Base-by-base conservation (phyloP, 1,140 invertebrate genomes). In the Rhyacophila brunnea region DNA sequence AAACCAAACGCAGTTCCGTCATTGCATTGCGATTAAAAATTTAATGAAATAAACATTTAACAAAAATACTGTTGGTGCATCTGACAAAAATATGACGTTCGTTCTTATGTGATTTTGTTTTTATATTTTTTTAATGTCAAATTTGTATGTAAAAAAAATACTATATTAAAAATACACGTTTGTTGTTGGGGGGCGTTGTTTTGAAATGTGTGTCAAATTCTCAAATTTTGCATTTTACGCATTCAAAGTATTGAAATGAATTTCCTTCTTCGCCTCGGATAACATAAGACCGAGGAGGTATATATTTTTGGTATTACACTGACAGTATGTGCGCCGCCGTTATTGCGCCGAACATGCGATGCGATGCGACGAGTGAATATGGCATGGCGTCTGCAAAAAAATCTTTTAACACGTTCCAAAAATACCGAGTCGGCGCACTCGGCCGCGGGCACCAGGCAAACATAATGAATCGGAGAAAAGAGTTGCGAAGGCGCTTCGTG, bases 231-330 rank as follows among this genome's bases (percentile, higher is more conserved):
- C 23, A 28, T 28, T 28, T 28, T 28, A 46, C 52, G 62, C 62
- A 64, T 59, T 59, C 57, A 51, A 48, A 64, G 57, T 64, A 60
- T 64, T 58, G 57, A 64, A 64, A 64, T 64, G 52, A 64, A 64
- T 64, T 64, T 64, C 62, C 62, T 64, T 58, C 45, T 63, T 55
- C 44, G 28, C 46, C 56, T 3, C 49, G 61, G 54, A 40, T n/a
- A 10, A 51, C 61, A 63, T 40, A 38, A 58, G 18, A 4, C 20
- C 13, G 32, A 38, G 42, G 46, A 7, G 57, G 42, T 42, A 20
- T 17, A 20, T 17, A 35, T 28, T 28, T 28, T 28, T 28, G 4
- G 9, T 9, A 28, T 28, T 28, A 28, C 23, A 28, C 34, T 35
- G 6, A 35, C 23, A 28, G 23, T 28, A 28, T 28, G 23, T 28